Percentiles rank a stretch among this genome's conserved stretches.
These are phyloP conservation scores for Parnassius orleans DNA, from an alignment of 2,888 invertebrate genomes.

Conservation along the genomic window DNA sequence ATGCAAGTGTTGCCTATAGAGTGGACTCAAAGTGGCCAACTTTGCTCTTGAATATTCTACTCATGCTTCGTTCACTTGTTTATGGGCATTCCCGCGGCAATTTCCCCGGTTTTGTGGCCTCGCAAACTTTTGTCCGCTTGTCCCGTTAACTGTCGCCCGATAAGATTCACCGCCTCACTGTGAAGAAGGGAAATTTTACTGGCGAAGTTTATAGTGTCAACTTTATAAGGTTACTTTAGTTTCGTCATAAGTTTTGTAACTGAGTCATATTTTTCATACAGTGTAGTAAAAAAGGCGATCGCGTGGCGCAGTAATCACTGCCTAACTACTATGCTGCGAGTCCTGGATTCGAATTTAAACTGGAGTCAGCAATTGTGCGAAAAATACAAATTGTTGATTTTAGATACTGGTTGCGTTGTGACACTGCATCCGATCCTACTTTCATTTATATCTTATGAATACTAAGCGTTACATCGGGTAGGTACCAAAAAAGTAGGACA, in stretches of 20 bases:
- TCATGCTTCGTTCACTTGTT: conserved; percentile 60
- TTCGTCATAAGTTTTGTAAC: conserved; percentile 28
- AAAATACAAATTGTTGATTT: too few species aligned
- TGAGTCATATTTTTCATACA: conserved; percentile 20
- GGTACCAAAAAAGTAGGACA: too few species aligned
- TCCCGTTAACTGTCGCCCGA: conserved; percentile 56
- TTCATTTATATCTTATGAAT: too few species aligned
- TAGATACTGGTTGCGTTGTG: too few species aligned
- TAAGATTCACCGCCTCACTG: conserved; percentile 58
- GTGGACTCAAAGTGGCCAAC: conserved; percentile 59
- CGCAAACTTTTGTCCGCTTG: conserved; percentile 62
- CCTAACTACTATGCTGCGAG: too few species aligned
- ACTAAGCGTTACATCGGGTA: too few species aligned
- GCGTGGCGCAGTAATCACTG: too few species aligned
- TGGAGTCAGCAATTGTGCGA: too few species aligned
- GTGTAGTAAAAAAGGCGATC: too few species aligned
- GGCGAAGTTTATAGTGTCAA: conserved; percentile 31
- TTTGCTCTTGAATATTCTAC: conserved; percentile 77
- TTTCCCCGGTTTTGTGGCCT: conserved; percentile 63
- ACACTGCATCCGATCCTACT: too few species aligned
- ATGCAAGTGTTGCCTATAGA: conserved; percentile 69
- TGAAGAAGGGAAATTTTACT: conserved; percentile 35
- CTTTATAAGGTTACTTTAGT: conserved; percentile 27
- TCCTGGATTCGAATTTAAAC: too few species aligned
- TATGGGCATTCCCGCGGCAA: conserved; percentile 57